Evolutionary conservation across 2,113 vertebrate species (phyloP).

Genomic region (Platanista minor): DNA sequence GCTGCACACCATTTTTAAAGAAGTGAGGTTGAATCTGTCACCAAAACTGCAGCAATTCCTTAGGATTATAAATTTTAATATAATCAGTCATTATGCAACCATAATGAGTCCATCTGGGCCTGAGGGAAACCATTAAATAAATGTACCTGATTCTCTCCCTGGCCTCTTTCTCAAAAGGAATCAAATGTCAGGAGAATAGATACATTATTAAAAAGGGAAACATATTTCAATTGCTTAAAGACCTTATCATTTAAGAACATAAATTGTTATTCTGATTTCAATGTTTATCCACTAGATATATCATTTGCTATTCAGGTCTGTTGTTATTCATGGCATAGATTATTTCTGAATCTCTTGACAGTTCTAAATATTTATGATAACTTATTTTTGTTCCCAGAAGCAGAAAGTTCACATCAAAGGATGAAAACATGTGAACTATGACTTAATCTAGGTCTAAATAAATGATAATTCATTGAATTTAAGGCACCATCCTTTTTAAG

Average conservation of each 20-base stretch:
- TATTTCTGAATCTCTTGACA: conserved; percentile 20
- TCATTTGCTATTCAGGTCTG: conserved; percentile 37
- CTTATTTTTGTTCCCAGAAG: background rate
- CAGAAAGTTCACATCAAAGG: conserved; percentile 25
- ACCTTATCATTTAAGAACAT: background rate
- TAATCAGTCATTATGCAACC: background rate
- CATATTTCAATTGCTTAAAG: background rate
- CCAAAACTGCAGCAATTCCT: background rate
- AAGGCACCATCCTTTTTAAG: background rate
- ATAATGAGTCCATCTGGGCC: background rate
- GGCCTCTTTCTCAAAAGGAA: background rate
- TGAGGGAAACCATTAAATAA: conserved; percentile 27
- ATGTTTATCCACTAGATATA: background rate
- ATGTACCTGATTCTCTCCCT: background rate
- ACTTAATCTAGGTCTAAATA: conserved; percentile 26
- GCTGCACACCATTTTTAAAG: background rate
- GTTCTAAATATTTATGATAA: conserved; percentile 36
- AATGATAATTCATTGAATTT: background rate
- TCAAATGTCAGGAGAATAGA: background rate
- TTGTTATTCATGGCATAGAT: conserved; percentile 11
- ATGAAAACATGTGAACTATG: background rate
- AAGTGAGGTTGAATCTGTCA: background rate
- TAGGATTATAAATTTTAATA: conserved; percentile 41
- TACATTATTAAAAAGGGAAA: background rate
- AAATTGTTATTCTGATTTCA: background rate